phyloP scores from a whole-genome alignment of 1,140 invertebrate species.

The Lanistes nyassanus region DNA sequence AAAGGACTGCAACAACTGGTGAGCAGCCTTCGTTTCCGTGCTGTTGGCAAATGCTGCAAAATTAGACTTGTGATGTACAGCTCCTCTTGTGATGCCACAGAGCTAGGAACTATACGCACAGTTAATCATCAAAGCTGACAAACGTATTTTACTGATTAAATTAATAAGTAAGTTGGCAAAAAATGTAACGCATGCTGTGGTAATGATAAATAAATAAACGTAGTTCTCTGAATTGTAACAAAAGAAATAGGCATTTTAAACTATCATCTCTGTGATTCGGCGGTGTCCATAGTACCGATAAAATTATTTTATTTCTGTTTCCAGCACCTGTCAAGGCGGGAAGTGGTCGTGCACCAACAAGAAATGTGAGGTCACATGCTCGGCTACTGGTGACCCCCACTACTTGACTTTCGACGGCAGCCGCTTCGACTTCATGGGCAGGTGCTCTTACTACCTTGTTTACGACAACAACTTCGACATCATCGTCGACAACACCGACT shows the following conservation, averaged over 20 bases:
- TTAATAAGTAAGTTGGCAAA: too few relatives aligned
- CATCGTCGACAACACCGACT: slow-evolving; percentile 77
- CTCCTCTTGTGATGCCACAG: too few relatives aligned
- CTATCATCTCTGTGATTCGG: too few relatives aligned
- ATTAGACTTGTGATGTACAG: too few relatives aligned
- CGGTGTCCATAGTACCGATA: not conserved
- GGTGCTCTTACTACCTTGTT: slow-evolving; percentile 85
- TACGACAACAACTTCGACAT: slow-evolving; percentile 77
- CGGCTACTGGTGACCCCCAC: slow-evolving; percentile 87
- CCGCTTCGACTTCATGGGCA: slow-evolving; percentile 87
- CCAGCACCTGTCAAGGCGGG: slow-evolving; percentile 76
- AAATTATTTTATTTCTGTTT: slow-evolving; percentile 7
- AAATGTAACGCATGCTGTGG: too few relatives aligned
- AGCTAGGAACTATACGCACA: too few relatives aligned
- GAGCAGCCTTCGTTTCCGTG: slow-evolving; percentile 18
- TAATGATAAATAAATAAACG: too few relatives aligned
- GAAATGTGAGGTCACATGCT: slow-evolving; percentile 67
- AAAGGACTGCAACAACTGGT: slow-evolving; percentile 66
- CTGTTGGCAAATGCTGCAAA: too few relatives aligned
- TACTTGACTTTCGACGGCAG: slow-evolving; percentile 90
- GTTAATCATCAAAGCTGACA: too few relatives aligned
- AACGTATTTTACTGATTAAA: too few relatives aligned
- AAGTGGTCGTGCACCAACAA: slow-evolving; percentile 83
- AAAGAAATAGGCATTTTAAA: too few relatives aligned
- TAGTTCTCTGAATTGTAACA: too few relatives aligned